phyloP scores from a whole-genome alignment of 2,888 invertebrate species.

The Eudasyphora cyanicolor region DNA sequence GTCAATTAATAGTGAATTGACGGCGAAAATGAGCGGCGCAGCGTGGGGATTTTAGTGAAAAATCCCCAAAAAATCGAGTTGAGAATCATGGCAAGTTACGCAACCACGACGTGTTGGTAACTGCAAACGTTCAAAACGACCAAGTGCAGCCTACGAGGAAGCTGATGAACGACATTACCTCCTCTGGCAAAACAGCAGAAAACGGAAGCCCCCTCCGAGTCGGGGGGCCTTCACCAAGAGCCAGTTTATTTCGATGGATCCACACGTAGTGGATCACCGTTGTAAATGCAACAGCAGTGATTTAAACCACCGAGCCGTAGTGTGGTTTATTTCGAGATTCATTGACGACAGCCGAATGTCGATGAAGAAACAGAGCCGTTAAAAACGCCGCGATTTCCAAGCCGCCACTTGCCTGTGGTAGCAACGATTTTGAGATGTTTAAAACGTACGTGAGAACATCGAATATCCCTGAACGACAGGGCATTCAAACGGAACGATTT shows the following conservation, averaged over 20 bases:
- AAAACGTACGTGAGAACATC: background rate
- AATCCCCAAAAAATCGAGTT: slow-evolving; percentile 10
- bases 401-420: too few species aligned
- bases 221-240: background rate
- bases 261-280: too few species aligned
- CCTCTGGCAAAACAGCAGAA: background rate
- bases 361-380: too few species aligned
- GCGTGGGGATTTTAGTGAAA: slow-evolving; percentile 18
- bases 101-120: background rate
- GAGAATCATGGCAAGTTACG: background rate
- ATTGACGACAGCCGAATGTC: too few species aligned
- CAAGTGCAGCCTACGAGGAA: background rate
- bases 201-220: background rate
- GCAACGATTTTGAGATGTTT: background rate
- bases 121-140: background rate
- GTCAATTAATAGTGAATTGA: slow-evolving; percentile 51
- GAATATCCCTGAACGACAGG: background rate
- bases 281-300: too few species aligned
- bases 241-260: background rate
- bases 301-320: too few species aligned
- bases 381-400: too few species aligned
- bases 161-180: slow-evolving; percentile 1
- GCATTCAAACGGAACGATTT: background rate
- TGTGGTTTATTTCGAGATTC: too few species aligned
- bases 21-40: slow-evolving; percentile 65